Base-by-base conservation (phyloP, 2,797 vertebrate species). In the Lithobates sylvaticus region DNA sequence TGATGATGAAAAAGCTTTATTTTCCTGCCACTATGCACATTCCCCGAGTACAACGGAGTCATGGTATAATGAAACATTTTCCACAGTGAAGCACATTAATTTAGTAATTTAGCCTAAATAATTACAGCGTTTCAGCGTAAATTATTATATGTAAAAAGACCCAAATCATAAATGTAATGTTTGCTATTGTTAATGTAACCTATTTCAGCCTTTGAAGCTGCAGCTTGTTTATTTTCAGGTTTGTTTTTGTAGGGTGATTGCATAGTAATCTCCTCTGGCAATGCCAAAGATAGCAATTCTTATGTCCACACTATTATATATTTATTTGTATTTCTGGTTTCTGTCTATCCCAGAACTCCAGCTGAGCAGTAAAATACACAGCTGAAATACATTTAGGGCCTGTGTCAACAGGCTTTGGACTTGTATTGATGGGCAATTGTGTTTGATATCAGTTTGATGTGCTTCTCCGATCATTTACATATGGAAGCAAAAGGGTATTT, bases 51-150 rank as follows among this genome's bases (percentile, higher is more conserved):
- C 26, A 74, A 1, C 3, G 1, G 32, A 23, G 69, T 71, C 69
- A 39, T 16, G 27, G 42, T 27, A 74, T 47, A 74, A 74, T 47
- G 6, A 27, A 74, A 74, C 42, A 50, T 74, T 74, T 61, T 61
- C 21, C 54, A 61, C 54, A 61, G 54, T 23, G 54, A 61, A 61
- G 21, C 54, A n/a, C 54, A 61, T 61, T 54, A 18, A 54, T 54
- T 61, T 8, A 47, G 27, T 9, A 26, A n/a, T 73, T 73, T 72
- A 44, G 26, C 21, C 71, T 44, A 26, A 73, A 73, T 44, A 73
- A 44, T 73, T 73, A 42, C 34, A 36, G 34, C 10, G 39, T 42
- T 72, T 42, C 32, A 36, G 23, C 13, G 15, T 72, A 72, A 72
- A 72, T 42, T 9, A 36, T 34, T 72, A 72, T 36, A 72, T 42